Percentiles rank a stretch among this genome's conserved stretches.
Evolutionary conservation across 2,888 invertebrate genomes (phyloP).

Genomic region (Philopedon plagiatum): DNA sequence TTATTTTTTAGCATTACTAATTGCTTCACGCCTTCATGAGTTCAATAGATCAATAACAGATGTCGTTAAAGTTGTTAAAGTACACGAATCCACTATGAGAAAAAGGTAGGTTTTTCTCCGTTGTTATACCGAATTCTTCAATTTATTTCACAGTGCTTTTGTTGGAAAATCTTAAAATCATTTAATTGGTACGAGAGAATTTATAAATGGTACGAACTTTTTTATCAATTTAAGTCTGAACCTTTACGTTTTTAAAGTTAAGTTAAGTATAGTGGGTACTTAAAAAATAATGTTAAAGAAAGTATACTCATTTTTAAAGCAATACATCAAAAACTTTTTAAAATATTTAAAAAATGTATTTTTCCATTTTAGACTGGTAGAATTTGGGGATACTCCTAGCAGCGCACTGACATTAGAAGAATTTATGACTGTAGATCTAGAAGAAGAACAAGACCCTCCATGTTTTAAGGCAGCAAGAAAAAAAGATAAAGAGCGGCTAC

Average conservation of each 20-base stretch:
- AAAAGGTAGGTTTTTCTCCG: constrained; percentile 74
- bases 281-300: too few relatives aligned
- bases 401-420: constrained; percentile 95
- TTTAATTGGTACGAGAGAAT: too few relatives aligned
- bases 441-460: constrained; percentile 97
- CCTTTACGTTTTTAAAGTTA: too few relatives aligned
- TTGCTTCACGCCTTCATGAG: constrained; percentile 94
- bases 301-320: too few relatives aligned
- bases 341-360: too few relatives aligned
- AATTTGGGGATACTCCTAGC: constrained; percentile 97
- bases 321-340: too few relatives aligned
- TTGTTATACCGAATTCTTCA: background rate
- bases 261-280: too few relatives aligned
- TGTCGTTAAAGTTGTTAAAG: constrained; percentile 94
- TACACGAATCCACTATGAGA: constrained; percentile 92
- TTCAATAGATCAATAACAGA: constrained; percentile 90
- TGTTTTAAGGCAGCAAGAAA: constrained; percentile 93
- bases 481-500: constrained; percentile 88
- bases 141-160: too few relatives aligned
- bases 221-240: too few relatives aligned
- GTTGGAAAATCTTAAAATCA: too few relatives aligned
- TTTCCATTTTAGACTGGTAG: constrained; percentile 76
- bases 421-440: constrained; percentile 96
- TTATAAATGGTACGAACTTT: too few relatives aligned
- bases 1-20: constrained; percentile 82